A percentile compares a stretch with the other conserved stretches of the same genome.
These are phyloP conservation scores for Synodontis membranacea DNA, from an alignment of 2,113 vertebrate genomes.

Conservation along the genomic window DNA sequence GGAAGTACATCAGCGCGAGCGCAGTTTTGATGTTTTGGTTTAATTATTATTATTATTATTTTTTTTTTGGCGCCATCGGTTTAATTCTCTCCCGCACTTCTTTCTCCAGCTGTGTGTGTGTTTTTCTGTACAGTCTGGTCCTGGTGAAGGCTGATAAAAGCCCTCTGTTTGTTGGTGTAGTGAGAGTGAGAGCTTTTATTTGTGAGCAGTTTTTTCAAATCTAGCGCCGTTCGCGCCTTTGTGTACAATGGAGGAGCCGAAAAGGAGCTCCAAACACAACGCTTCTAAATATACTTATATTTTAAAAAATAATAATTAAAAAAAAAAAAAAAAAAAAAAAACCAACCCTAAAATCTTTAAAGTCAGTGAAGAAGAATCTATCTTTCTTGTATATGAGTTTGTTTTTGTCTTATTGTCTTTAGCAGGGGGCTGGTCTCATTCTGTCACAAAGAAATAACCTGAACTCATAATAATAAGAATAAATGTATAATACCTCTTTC, in stretches of 20 bases:
- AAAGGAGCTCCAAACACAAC: conserved; percentile 68
- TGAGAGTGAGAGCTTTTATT: no score
- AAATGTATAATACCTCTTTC: conserved; percentile 74
- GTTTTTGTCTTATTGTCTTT: background rate
- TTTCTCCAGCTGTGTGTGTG: background rate
- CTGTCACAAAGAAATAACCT: conserved; percentile 23
- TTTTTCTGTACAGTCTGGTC: no score
- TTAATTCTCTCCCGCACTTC: background rate
- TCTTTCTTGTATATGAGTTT: background rate
- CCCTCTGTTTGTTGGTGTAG: background rate
- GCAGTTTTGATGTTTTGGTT: conserved; percentile 39
- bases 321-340: no score
- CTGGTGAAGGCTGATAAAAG: no score
- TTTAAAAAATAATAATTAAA: no score
- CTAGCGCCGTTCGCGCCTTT: conserved; percentile 75
- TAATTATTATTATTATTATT: conserved; percentile 21
- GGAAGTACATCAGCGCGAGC: background rate
- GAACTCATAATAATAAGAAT: no score
- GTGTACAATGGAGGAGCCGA: conserved; percentile 69
- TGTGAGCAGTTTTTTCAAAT: conserved; percentile 70
- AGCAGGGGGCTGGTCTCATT: background rate
- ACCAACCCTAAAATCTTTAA: background rate
- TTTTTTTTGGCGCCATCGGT: conserved; percentile 73
- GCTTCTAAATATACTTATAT: no score
- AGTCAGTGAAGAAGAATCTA: fast-evolving